Percentiles rank a stretch among this genome's conserved stretches.
Evolutionary conservation across 2,888 invertebrate species (phyloP).

Genomic region (Aspidiotus rigidus): DNA sequence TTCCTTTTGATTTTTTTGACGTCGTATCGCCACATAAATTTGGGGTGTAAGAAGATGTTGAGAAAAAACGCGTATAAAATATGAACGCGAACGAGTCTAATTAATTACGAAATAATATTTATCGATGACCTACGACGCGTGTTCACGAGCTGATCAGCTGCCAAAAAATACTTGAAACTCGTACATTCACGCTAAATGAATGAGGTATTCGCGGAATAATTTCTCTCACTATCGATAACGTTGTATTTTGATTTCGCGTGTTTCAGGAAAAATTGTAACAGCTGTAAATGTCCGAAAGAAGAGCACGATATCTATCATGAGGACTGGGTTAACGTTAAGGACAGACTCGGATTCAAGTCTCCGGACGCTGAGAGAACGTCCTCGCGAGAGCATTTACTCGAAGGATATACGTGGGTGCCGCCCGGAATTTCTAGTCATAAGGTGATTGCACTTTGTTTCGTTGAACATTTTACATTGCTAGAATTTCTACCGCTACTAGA

Average conservation of each 20-base stretch:
- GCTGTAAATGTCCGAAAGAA: conserved; percentile 85
- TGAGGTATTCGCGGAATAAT: too few relatives aligned
- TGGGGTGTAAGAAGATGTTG: too few relatives aligned
- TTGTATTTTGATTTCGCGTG: conserved; percentile 16
- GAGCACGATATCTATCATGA: conserved; percentile 83
- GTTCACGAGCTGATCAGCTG: too few relatives aligned
- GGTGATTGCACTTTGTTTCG: conserved; percentile 35
- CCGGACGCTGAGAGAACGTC: conserved; percentile 48
- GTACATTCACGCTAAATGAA: too few relatives aligned
- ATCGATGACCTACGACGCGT: too few relatives aligned
- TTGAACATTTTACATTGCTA: not conserved
- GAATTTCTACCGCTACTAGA: not conserved
- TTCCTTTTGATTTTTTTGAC: too few relatives aligned
- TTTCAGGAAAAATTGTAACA: conserved; percentile 83
- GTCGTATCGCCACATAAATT: too few relatives aligned
- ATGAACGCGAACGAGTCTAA: too few relatives aligned
- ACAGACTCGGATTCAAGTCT: conserved; percentile 59
- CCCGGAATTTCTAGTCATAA: conserved; percentile 44
- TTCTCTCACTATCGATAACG: too few relatives aligned
- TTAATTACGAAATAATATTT: too few relatives aligned
- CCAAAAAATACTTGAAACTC: too few relatives aligned
- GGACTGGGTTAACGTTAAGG: conserved; percentile 69
- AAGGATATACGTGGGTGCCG: conserved; percentile 67
- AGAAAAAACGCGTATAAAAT: too few relatives aligned
- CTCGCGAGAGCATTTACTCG: conserved; percentile 50